Evolutionary conservation across 2,888 invertebrate species (phyloP).

Genomic region (Tuta absoluta): DNA sequence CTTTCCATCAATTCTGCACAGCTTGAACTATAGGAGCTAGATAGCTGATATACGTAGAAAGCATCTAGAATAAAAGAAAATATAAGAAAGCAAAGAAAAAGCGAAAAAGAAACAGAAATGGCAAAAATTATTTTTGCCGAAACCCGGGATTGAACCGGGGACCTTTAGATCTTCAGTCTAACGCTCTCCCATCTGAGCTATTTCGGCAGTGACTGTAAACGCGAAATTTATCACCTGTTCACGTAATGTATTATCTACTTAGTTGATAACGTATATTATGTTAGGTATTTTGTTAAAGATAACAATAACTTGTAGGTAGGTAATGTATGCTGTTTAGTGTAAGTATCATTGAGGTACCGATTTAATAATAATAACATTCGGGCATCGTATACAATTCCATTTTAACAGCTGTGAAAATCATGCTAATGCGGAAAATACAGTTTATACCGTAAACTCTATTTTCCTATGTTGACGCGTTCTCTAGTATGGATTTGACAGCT

Average conservation of each 20-base stretch:
- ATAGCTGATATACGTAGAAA: too few relatives aligned
- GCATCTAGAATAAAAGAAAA: background rate
- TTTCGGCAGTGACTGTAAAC: constrained; percentile 40
- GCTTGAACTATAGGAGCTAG: too few relatives aligned
- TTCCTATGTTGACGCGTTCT: too few relatives aligned
- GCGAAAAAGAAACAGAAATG: background rate
- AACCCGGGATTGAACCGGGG: constrained; percentile 54
- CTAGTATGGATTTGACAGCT: too few relatives aligned
- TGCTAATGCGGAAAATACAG: too few relatives aligned
- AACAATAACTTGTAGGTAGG: background rate
- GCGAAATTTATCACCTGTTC: constrained; percentile 21
- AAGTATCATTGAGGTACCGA: too few relatives aligned
- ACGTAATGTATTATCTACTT: background rate
- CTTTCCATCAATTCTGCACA: too few relatives aligned
- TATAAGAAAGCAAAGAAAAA: background rate
- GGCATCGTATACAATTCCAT: too few relatives aligned
- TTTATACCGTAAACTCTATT: too few relatives aligned
- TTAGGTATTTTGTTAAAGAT: background rate
- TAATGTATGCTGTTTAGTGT: background rate
- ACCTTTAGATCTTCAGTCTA: constrained; percentile 55
- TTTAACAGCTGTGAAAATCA: too few relatives aligned
- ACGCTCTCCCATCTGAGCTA: constrained; percentile 61
- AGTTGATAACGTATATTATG: background rate
- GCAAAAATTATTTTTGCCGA: constrained; percentile 38
- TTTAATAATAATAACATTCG: too few relatives aligned